phyloP scores from a whole-genome alignment of 1,140 invertebrate species.

The Bombus huntii region DNA sequence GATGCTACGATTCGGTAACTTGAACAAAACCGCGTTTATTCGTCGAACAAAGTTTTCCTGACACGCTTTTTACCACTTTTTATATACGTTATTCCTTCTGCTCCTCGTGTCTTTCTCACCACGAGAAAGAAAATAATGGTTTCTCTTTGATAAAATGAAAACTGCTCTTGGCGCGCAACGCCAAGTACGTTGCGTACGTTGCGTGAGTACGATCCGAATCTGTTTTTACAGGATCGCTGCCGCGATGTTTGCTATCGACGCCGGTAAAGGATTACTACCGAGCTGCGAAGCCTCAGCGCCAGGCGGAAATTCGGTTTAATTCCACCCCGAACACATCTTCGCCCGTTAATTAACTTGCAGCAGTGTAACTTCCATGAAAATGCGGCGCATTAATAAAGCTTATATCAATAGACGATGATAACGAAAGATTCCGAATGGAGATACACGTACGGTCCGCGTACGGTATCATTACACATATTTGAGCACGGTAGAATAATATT shows the following conservation, averaged over 20 bases:
- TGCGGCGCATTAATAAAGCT: conserved; percentile 12
- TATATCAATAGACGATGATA: conserved; percentile 5
- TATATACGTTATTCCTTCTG: not conserved
- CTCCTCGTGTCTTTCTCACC: not conserved
- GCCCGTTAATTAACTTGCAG: not conserved
- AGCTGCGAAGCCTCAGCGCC: too few relatives aligned
- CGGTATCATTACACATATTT: conserved; percentile 8
- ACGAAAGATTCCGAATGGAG: not conserved
- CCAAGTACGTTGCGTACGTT: too few relatives aligned
- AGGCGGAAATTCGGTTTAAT: conserved; percentile 1
- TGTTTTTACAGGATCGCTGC: not conserved
- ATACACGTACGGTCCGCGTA: not conserved
- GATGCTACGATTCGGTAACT: conserved; percentile 5
- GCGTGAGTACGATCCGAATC: not conserved
- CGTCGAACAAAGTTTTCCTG: not conserved
- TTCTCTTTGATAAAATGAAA: not conserved
- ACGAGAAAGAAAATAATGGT: conserved; percentile 17
- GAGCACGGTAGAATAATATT: conserved; percentile 15
- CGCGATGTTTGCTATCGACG: conserved; percentile 2
- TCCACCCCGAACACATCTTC: not conserved
- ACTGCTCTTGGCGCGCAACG: not conserved
- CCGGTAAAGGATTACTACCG: not conserved
- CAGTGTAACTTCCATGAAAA: not conserved
- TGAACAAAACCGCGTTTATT: not conserved
- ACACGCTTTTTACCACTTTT: not conserved